Conservation (phyloP, 2,797 vertebrate species). For the Spondyliosoma cantharus region DNA sequence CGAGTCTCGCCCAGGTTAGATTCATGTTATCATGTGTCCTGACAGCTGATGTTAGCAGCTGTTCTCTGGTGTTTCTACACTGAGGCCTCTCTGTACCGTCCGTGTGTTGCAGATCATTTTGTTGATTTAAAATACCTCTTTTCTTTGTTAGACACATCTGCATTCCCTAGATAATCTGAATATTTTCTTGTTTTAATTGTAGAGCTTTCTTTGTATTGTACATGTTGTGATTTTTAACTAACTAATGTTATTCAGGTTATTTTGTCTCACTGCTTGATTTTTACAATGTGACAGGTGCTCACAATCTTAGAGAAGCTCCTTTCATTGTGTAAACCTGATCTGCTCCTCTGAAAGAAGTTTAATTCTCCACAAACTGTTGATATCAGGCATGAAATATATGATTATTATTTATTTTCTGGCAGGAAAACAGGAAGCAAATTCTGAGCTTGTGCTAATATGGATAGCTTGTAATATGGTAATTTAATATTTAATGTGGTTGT, state of each 20-base stretch:
- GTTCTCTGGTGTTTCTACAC: constrained; percentile 16
- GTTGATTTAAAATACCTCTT: constrained; percentile 35
- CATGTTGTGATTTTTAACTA: constrained; percentile 32
- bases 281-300: constrained; percentile 67
- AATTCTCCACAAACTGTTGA: background rate
- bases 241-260: constrained; percentile 41
- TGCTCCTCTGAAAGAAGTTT: constrained; percentile 11
- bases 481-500: constrained; percentile 35
- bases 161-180: constrained; percentile 48
- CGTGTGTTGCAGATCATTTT: constrained; percentile 25
- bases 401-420: constrained; percentile 20
- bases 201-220: constrained; percentile 29
- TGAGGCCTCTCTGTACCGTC: background rate
- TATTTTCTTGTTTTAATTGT: constrained; percentile 10
- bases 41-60: constrained; percentile 6
- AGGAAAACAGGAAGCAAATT: constrained; percentile 34
- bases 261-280: constrained; percentile 38
- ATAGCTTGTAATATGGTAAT: constrained; percentile 29
- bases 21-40: constrained; percentile 11
- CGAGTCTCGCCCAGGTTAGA: constrained; percentile 10
- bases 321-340: constrained; percentile 7
- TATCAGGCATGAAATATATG: constrained; percentile 23
- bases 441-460: constrained; percentile 16
- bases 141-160: constrained; percentile 32
- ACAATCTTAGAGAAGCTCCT: constrained; percentile 32